Percentiles rank a stretch among this genome's conserved stretches.
These are phyloP conservation scores for Athetis lepigone DNA, from an alignment of 2,888 invertebrate species.

Conservation along the genomic window DNA sequence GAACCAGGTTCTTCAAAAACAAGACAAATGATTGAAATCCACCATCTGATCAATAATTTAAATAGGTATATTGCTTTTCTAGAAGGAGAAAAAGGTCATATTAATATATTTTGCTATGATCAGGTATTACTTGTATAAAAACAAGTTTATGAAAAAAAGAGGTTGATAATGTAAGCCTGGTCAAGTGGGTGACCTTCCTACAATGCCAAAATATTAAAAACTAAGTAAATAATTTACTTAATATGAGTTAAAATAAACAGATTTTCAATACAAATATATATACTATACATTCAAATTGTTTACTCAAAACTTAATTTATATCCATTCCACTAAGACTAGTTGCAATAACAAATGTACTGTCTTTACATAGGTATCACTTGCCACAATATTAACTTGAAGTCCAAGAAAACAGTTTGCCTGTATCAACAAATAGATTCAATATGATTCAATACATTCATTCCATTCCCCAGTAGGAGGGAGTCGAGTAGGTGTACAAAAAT, in stretches of 20 bases:
- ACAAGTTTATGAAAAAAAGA: neutral
- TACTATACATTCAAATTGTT: slow-evolving; percentile 33
- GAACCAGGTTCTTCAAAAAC: too few relatives aligned
- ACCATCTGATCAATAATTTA: too few relatives aligned
- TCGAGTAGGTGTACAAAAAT: slow-evolving; percentile 58
- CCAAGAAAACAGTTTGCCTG: slow-evolving; percentile 1
- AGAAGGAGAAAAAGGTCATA: neutral
- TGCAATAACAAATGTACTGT: slow-evolving; percentile 1
- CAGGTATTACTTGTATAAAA: too few relatives aligned
- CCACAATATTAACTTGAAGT: neutral
- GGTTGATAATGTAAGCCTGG: neutral
- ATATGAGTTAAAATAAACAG: too few relatives aligned
- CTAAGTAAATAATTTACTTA: too few relatives aligned
- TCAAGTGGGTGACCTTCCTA: slow-evolving; percentile 7
- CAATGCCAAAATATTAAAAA: too few relatives aligned
- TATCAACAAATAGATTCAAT: slow-evolving; percentile 15
- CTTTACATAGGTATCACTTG: slow-evolving; percentile 5
- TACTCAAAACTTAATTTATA: slow-evolving; percentile 17
- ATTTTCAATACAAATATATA: too few relatives aligned
- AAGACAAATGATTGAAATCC: too few relatives aligned
- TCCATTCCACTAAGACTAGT: neutral
- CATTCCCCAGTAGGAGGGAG: slow-evolving; percentile 41
- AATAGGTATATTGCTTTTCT: too few relatives aligned
- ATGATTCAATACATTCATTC: slow-evolving; percentile 8
- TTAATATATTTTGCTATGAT: neutral